Evolutionary conservation across 2,888 invertebrate genomes (phyloP), one percentile per base, ranked within the genome.

Genomic region (Matsumyia berberina): DNA sequence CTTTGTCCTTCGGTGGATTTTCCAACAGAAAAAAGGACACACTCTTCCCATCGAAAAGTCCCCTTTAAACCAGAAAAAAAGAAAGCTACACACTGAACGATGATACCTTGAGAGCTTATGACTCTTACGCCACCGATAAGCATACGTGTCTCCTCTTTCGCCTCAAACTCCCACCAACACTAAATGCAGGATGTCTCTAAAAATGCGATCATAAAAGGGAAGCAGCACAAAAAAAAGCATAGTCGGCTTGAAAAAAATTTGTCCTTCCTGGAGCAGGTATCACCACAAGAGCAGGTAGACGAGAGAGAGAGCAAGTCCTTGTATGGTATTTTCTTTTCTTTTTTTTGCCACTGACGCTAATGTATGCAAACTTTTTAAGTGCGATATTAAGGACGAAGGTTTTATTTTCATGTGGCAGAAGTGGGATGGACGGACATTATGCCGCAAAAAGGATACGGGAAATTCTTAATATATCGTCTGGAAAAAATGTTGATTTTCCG

Each of bases 301-400:
- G 37, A 35, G 42, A 0, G 19, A 39, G 64, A 72, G 57, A 53
- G 55, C 44, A 31, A 44, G 60, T 62, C 31, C 31, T 44, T 31
- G 35, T 17, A 24, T 9, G 15, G 8, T 39, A 8, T 37, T 39
- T 37, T 39, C 9, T 15, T 12, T 35, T 19, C 2, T 17, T n/a
- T 49, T 49, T 62, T 33, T 31, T 37, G n/a, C 9, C n/a, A 6
- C 9, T 39, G 49, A 51, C 57, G 39, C 64, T 76, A 81, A 81
- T 74, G 81, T 81, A 76, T 81, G 81, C 80, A 80, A 67, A 66
- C 66, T 81, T 82, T 79, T 82, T 77, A 77, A 82, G 64, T 70
- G 66, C 77, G 72, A 66, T 60, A 82, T 82, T 82, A 82, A 77
- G 76, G 77, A 72, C 44, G 66, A 77, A 77, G 58, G 58, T 74